Evolutionary conservation across 1,140 invertebrate genomes (phyloP).

Genomic region (Drosophila hydei): DNA sequence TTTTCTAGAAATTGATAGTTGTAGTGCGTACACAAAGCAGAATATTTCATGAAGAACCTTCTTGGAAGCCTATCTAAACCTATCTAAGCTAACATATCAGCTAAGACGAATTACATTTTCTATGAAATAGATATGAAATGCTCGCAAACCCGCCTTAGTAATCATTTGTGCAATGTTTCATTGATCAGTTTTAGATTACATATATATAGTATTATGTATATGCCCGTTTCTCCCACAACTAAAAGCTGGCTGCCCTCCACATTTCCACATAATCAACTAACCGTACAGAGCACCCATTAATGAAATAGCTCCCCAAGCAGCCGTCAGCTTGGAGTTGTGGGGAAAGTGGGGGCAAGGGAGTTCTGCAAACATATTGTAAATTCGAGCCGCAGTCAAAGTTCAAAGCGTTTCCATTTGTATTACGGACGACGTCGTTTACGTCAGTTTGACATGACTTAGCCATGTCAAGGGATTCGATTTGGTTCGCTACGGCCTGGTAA

Average conservation of each 20-base stretch:
- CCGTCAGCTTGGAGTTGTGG: slow-evolving; percentile 1
- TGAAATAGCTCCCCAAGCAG: slow-evolving; percentile 40
- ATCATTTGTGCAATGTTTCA: too few relatives aligned
- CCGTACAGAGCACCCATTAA: background rate
- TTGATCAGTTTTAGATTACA: too few relatives aligned
- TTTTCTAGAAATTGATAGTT: too few relatives aligned
- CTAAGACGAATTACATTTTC: too few relatives aligned
- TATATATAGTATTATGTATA: too few relatives aligned
- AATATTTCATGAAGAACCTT: too few relatives aligned
- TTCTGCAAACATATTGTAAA: slow-evolving; percentile 21
- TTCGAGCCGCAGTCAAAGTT: slow-evolving; percentile 57
- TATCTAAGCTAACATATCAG: too few relatives aligned
- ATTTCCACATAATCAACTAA: background rate
- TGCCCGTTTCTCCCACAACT: slow-evolving; percentile 5
- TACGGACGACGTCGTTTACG: slow-evolving; percentile 46
- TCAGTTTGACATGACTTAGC: slow-evolving; percentile 43
- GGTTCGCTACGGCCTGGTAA: slow-evolving; percentile 11
- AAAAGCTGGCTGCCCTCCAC: background rate
- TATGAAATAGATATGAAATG: too few relatives aligned
- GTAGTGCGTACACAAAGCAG: too few relatives aligned
- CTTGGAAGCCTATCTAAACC: too few relatives aligned
- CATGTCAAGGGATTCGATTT: slow-evolving; percentile 41
- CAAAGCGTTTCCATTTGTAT: slow-evolving; percentile 55
- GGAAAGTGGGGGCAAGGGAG: background rate
- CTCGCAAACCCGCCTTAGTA: too few relatives aligned